Conservation (phyloP, 2,113 vertebrate genomes). For the Setophaga coronata region DNA sequence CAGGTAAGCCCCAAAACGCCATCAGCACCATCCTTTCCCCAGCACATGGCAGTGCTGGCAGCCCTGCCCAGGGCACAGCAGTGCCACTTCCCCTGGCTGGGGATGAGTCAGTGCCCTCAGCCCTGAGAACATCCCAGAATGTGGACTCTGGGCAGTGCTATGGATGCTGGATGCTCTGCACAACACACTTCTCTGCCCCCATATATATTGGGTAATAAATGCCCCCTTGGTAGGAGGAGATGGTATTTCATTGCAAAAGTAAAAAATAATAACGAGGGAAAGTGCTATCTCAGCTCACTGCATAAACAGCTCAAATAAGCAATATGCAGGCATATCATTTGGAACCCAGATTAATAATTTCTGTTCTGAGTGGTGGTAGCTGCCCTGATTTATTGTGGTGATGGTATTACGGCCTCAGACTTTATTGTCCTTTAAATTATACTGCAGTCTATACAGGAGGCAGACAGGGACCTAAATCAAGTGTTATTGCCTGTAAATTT, state of each 20-base stretch:
- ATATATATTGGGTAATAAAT: background rate
- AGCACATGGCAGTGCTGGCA: rapidly evolving
- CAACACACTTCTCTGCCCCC: background rate
- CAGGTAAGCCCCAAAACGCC: background rate
- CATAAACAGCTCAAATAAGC: slow-evolving; percentile 67
- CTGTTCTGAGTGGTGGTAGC: slow-evolving; percentile 57
- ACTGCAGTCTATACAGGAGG: slow-evolving; percentile 73
- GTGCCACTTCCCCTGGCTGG: rapidly evolving
- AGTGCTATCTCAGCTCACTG: slow-evolving; percentile 69
- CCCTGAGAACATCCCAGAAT: background rate
- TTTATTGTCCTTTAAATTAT: slow-evolving; percentile 83
- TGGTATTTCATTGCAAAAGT: slow-evolving; percentile 56
- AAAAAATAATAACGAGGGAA: slow-evolving; percentile 49
- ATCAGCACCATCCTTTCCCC: background rate
- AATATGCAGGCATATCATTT: slow-evolving; percentile 58
- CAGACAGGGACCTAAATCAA: slow-evolving; percentile 75
- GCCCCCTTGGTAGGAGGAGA: slow-evolving; percentile 9
- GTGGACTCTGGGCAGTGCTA: background rate
- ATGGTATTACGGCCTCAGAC: slow-evolving; percentile 65
- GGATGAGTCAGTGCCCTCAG: background rate
- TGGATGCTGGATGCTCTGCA: background rate
- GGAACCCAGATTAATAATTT: slow-evolving; percentile 75
- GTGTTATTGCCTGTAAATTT: slow-evolving; percentile 78
- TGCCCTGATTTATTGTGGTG: slow-evolving; percentile 68
- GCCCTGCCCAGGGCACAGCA: rapidly evolving